These are phyloP conservation scores for Vidua chalybeata DNA, from an alignment of 2,113 vertebrate genomes.

Conservation along the genomic window DNA sequence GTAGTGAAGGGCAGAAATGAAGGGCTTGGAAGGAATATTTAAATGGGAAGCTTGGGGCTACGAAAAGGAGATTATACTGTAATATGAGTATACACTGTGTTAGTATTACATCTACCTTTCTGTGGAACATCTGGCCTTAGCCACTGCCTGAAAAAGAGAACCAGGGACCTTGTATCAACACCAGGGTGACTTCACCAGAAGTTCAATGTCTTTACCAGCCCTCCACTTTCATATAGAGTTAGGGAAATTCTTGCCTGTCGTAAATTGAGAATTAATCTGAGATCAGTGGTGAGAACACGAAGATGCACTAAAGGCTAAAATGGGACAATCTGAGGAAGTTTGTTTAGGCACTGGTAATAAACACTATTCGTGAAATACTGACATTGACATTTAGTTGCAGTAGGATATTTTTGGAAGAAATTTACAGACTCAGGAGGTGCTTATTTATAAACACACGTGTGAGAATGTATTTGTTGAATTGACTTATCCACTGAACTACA, in stretches of 20 bases:
- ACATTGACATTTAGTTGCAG: not conserved
- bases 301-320: not conserved
- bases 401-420: not conserved
- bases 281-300: rapidly evolving
- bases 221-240: not conserved
- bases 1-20: not conserved
- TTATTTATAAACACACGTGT: not conserved
- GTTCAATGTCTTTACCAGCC: not conserved
- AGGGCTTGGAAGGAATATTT: not conserved
- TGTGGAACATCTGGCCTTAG: not conserved
- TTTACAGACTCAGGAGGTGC: not conserved
- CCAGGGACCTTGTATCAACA: not conserved
- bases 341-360: not conserved
- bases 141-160: not conserved
- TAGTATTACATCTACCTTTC: not conserved
- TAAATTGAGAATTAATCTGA: not conserved
- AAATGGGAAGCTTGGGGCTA: not conserved
- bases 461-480: not conserved
- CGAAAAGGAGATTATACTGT: not conserved
- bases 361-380: not conserved
- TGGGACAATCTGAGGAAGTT: not conserved
- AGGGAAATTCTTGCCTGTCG: not conserved
- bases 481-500: not conserved
- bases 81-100: not conserved
- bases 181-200: not conserved